phyloP scores from a whole-genome alignment of 2,113 vertebrate genomes.

The Strix aluco region DNA sequence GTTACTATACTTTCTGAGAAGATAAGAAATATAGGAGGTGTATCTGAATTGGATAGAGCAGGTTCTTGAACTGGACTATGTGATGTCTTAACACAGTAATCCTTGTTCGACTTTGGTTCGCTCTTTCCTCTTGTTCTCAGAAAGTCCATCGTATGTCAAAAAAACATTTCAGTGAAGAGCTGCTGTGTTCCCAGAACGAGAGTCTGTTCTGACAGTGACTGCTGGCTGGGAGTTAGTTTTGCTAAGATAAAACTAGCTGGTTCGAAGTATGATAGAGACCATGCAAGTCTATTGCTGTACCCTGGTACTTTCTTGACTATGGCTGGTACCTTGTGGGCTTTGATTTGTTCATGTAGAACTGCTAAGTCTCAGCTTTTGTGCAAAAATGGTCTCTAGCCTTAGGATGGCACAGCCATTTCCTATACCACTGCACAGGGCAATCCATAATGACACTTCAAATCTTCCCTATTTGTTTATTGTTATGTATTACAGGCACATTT shows the following conservation, averaged over 20 bases:
- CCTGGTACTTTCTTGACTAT: background rate
- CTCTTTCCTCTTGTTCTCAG: background rate
- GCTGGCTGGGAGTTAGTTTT: background rate
- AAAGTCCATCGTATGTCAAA: background rate
- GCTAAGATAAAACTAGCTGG: background rate
- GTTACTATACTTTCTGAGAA: background rate
- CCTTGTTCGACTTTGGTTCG: background rate
- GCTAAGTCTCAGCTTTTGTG: background rate
- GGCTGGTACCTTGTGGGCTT: background rate
- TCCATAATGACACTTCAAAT: background rate
- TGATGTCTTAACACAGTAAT: background rate
- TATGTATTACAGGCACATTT: background rate
- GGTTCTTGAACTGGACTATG: background rate
- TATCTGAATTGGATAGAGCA: background rate
- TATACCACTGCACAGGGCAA: background rate
- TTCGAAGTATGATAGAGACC: background rate
- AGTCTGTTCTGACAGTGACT: background rate
- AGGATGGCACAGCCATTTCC: background rate
- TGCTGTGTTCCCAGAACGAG: background rate
- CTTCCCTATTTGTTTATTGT: background rate
- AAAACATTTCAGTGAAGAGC: background rate
- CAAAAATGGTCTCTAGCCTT: background rate
- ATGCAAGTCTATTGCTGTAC: background rate
- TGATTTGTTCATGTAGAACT: background rate
- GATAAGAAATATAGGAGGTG: background rate